Base-by-base conservation (phyloP, 1,140 invertebrate genomes). In the Papilio aristodemus region DNA sequence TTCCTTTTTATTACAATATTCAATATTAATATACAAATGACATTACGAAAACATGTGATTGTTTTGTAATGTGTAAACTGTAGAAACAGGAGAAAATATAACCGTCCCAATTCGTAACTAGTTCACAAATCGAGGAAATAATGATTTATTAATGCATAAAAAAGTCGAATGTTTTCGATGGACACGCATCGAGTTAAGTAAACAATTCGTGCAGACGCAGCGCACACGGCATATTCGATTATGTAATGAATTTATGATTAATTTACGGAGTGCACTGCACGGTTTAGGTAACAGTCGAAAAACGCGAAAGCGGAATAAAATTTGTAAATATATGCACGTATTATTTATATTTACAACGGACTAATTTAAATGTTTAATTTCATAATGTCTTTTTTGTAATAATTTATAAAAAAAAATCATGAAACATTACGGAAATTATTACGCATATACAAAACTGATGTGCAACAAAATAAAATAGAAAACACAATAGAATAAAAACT, bases 151-250 rank as follows among this genome's bases (percentile, higher is more conserved):
- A 54, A 22, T 25, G 3, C 11, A 11, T 9, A 43, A 54, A 54
- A 19, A 13, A 54, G 10, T 54, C 46, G 46, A 54, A 54, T 54
- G 46, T 22, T 54, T 25, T 54, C 46, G 46, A 54, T 54, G 19
- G 19, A 54, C 46, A 54, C 46, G 46, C 46, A 54, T 54, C 19
- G 46, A 54, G 46, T 54, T 54, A 19, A 25, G 19, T 54, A 54
- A 54, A 54, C 19, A 54, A 54, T 54, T 54, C 46, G 4, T 25
- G 46, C 46, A 19, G 43, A 46, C 43, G 39, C 13, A 43, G 41
- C 41, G 19, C 46, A 54, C 46, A 54, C 46, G 46, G 46, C 46
- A 54, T 54, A 9, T 11, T 10, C 10, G 14, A 54, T 54, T 54
- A 54, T 25, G 46, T 25, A 54, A 54, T 46, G 17, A 46, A 9